Conservation (phyloP, 2,888 invertebrate genomes). For the Lamellibrachia satsuma region DNA sequence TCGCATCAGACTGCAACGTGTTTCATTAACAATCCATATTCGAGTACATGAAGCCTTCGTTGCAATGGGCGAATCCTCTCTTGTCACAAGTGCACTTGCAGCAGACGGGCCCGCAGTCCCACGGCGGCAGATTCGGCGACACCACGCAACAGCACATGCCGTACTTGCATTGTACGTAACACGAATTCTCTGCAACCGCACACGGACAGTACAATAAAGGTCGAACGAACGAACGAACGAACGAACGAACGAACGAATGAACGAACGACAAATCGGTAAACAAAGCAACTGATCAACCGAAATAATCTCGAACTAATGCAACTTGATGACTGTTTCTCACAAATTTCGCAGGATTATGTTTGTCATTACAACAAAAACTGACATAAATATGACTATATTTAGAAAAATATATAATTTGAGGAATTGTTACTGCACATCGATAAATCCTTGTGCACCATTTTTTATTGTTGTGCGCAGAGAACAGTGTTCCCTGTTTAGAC, state of each 20-base stretch:
- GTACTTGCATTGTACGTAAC: not conserved
- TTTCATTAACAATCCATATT: not conserved
- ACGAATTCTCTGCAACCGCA: not conserved
- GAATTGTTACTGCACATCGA: not conserved
- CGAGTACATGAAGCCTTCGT: slow-evolving; percentile 2
- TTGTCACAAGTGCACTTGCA: not conserved
- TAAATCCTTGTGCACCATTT: not conserved
- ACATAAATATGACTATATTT: not conserved
- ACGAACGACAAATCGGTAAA: not conserved
- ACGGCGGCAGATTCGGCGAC: not conserved
- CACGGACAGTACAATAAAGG: not conserved
- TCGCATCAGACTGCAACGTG: not conserved
- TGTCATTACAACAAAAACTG: not conserved
- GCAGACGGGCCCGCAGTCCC: not conserved
- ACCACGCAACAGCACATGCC: not conserved
- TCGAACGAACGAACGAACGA: not conserved
- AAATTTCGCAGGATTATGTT: not conserved
- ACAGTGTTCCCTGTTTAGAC: not conserved
- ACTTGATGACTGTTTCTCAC: not conserved
- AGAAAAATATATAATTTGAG: not conserved
- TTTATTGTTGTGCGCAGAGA: not conserved
- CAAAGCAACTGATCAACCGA: not conserved
- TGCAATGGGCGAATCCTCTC: not conserved
- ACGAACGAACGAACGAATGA: too few species aligned
- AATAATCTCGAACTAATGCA: not conserved